These are phyloP conservation scores for Oscheius sp. DNA, from an alignment of 1,140 invertebrate genomes.

Conservation along the genomic window DNA sequence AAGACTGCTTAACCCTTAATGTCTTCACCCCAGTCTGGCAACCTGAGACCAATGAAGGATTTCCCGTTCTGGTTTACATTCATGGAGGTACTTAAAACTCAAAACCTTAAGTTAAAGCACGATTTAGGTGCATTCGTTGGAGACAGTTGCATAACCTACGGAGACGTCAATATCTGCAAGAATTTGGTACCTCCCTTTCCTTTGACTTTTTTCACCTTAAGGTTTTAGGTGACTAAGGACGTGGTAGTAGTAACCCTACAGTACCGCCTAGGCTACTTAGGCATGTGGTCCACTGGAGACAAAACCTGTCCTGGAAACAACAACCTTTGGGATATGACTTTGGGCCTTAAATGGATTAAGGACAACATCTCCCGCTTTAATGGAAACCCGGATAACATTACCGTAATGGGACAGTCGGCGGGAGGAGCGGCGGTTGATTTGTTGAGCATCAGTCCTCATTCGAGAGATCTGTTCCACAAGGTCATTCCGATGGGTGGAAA, in stretches of 20 bases:
- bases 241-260: conserved; percentile 31
- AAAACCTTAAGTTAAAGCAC: neutral
- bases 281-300: conserved; percentile 55
- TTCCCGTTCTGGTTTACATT: conserved; percentile 87
- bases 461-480: conserved; percentile 45
- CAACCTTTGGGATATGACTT: conserved; percentile 58
- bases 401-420: conserved; percentile 56
- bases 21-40: conserved; percentile 71
- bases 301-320: conserved; percentile 55
- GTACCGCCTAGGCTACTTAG: conserved; percentile 34
- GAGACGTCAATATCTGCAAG: conserved; percentile 17
- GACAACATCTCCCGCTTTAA: conserved; percentile 66
- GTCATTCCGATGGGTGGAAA: conserved; percentile 46
- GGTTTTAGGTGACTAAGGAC: conserved; percentile 14
- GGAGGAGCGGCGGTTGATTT: conserved; percentile 41
- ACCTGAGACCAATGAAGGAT: conserved; percentile 32
- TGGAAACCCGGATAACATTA: conserved; percentile 65
- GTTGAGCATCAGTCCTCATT: conserved; percentile 29
- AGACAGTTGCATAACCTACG: conserved; percentile 31
- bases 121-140: conserved; percentile 76
- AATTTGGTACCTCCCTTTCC: conserved; percentile 12
- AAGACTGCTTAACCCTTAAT: conserved; percentile 94
- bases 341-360: conserved; percentile 60
- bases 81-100: conserved; percentile 71
- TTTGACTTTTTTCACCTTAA: neutral